A percentile compares a stretch with the other conserved stretches of the same genome.
Conservation (phyloP, 2,888 invertebrate genomes). For the Callyntrura guangdongensis region DNA sequence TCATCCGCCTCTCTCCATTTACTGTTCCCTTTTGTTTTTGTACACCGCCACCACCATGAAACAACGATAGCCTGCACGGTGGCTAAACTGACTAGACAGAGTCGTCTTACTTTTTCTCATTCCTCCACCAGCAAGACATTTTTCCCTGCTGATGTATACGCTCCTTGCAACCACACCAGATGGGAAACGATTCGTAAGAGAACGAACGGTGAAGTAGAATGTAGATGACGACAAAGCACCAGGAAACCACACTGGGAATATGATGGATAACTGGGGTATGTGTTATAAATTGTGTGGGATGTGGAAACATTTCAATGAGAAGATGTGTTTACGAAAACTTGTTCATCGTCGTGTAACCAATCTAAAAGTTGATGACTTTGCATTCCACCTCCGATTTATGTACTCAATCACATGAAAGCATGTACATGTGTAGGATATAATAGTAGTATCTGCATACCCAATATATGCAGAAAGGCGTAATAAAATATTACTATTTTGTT, state of each 20-base stretch:
- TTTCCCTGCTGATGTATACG: slow-evolving; percentile 10
- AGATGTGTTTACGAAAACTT: slow-evolving; percentile 40
- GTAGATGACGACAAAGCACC: not conserved
- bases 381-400: slow-evolving; percentile 19
- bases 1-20: slow-evolving; percentile 63
- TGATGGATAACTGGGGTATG: slow-evolving; percentile 45
- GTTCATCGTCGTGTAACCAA: slow-evolving; percentile 29
- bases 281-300: slow-evolving; percentile 30
- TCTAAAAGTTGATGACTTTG: slow-evolving; percentile 47
- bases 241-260: slow-evolving; percentile 21
- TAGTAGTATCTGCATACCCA: not conserved
- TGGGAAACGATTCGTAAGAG: not conserved
- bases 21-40: not conserved
- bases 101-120: not conserved
- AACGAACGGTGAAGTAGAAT: not conserved
- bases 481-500: not conserved
- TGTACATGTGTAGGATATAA: not conserved
- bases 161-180: slow-evolving; percentile 6
- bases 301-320: slow-evolving; percentile 49
- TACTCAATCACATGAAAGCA: not conserved
- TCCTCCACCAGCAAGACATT: slow-evolving; percentile 40
- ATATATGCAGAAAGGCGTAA: not conserved
- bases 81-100: not conserved
- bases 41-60: not conserved
- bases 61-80: not conserved